Base-by-base conservation (phyloP, 2,888 invertebrate species). In the Polietes domitor region DNA sequence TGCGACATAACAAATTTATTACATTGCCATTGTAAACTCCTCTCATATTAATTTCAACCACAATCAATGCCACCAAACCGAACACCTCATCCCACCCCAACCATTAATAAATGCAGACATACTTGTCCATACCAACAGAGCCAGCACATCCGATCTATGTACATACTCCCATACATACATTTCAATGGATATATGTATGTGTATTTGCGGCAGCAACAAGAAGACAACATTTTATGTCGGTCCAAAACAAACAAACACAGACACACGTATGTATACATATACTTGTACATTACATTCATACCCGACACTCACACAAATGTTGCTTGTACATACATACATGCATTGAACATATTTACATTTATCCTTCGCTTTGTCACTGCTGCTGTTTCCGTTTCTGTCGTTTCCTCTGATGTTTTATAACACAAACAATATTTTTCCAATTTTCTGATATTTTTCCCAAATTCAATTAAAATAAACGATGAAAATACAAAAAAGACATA, bases 1-100 rank as follows among this genome's bases (percentile, higher is more conserved):
- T 86, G 86, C 84, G 84, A 83, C 84, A 85, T 86, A 82, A 86
- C 84, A 82, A 85, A 86, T 86, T 86, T 86, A 86, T 86, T 86
- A 82, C 78, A 79, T 43, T 79, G 65, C 75, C 83, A 85, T 78
- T 68, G 84, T 84, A 84, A 84, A 84, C 78, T 81, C 76, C 80
- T 65, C 83, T 83, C 77, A 81, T 84, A 84, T 78, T 84, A 84
- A 84, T 81, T 41, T 81, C 73, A 79, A 76, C 84, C 84, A 76
- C 84, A 84, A 84, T 78, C 81, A 81, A 76, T 81, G 84, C 73
- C 81, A 84, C 58, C 75, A 78, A 76, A 83, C 68, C 41, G 7
- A 43, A 68, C 43, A 43, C 68, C 68, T 43, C 68, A 21, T 68
- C 21, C 68, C 68, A 68, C 68, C 68, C 65, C 24, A 43, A n/a